A percentile compares a stretch with the other conserved stretches of the same genome.
Conservation (phyloP, 2,888 invertebrate species). For the Apodemia zela region DNA sequence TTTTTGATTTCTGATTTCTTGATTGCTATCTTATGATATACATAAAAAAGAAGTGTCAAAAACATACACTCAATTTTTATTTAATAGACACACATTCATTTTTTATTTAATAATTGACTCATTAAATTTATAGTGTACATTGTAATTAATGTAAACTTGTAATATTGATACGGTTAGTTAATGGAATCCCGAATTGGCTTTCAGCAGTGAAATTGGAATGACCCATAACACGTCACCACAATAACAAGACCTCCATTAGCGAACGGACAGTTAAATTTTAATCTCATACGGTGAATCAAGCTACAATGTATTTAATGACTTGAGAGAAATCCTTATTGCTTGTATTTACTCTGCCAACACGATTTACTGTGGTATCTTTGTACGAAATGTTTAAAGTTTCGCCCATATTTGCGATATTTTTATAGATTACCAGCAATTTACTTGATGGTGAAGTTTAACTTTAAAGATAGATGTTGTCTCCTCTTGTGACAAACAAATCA, state of each 20-base stretch:
- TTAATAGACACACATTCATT: too few relatives aligned
- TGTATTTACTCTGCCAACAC: constrained; percentile 25
- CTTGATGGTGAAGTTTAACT: neutral
- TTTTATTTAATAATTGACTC: too few relatives aligned
- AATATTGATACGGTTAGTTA: constrained; percentile 5
- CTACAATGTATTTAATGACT: constrained; percentile 30
- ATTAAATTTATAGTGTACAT: neutral
- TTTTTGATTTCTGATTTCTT: too few relatives aligned
- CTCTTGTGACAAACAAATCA: too few relatives aligned
- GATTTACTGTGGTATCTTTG: constrained; percentile 16
- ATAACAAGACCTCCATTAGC: constrained; percentile 29
- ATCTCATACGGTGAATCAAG: constrained; percentile 31
- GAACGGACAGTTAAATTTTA: constrained; percentile 46
- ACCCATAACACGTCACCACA: constrained; percentile 14
- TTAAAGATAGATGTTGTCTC: too few relatives aligned
- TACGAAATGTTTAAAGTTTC: constrained; percentile 19
- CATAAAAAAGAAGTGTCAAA: too few relatives aligned
- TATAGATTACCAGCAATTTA: constrained; percentile 3
- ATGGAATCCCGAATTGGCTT: constrained; percentile 13
- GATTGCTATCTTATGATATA: too few relatives aligned
- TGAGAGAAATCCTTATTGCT: constrained; percentile 28
- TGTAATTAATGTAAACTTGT: neutral
- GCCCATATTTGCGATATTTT: constrained; percentile 8
- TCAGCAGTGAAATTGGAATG: constrained; percentile 8
- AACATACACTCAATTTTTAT: too few relatives aligned